These are phyloP conservation scores for Tenodera sinensis DNA, from an alignment of 2,888 invertebrate genomes.

Conservation along the genomic window DNA sequence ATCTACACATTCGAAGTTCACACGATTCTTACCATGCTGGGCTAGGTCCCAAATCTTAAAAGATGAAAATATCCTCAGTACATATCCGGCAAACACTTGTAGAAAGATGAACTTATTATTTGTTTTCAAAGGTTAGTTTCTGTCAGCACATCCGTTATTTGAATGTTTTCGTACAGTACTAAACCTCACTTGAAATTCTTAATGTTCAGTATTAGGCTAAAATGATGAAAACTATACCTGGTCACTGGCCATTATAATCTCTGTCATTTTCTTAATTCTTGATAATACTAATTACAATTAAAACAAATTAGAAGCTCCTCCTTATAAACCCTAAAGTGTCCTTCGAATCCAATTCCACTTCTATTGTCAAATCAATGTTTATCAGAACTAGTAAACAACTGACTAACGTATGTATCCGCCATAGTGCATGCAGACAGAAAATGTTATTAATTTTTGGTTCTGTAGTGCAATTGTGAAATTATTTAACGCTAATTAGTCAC, in stretches of 20 bases:
- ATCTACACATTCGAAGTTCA: no score
- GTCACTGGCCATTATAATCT: conserved; percentile 7
- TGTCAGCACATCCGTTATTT: not conserved
- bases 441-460: not conserved
- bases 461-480: not conserved
- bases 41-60: not conserved
- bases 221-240: not conserved
- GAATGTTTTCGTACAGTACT: not conserved
- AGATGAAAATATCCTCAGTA: not conserved
- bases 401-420: not conserved
- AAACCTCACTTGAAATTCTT: not conserved
- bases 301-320: not conserved
- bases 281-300: not conserved
- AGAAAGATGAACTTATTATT: not conserved
- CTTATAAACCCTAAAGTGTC: not conserved
- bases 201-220: not conserved
- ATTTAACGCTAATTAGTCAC: not conserved
- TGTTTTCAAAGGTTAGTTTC: not conserved
- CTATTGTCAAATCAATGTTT: not conserved
- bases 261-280: not conserved
- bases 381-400: not conserved
- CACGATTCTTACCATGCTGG: not conserved
- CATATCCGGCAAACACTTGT: not conserved
- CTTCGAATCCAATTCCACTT: not conserved
- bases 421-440: not conserved